phyloP scores from a whole-genome alignment of 2,888 invertebrate genomes.

The Euplagia quadripunctaria region DNA sequence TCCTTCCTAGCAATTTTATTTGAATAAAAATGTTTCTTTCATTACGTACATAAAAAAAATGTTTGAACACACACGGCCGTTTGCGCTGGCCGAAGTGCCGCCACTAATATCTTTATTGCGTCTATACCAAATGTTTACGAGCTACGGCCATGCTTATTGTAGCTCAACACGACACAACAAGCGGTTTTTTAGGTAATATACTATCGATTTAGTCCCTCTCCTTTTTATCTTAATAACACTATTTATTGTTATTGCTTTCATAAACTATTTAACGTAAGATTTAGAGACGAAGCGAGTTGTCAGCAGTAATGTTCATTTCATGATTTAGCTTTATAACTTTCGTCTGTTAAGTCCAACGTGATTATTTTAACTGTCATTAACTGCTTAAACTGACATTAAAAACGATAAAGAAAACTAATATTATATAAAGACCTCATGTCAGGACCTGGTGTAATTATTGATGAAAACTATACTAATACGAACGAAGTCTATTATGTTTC shows the following conservation, averaged over 20 bases:
- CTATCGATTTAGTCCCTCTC: slow-evolving; percentile 47
- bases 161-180: slow-evolving; percentile 61
- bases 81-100: slow-evolving; percentile 53
- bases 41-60: slow-evolving; percentile 59
- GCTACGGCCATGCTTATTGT: slow-evolving; percentile 64
- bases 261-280: slow-evolving; percentile 52
- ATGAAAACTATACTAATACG: too few relatives aligned
- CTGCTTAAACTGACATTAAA: too few relatives aligned
- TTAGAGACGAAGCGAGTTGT: slow-evolving; percentile 41
- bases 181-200: slow-evolving; percentile 46
- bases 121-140: slow-evolving; percentile 72
- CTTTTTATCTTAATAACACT: slow-evolving; percentile 54
- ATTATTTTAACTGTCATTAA: too few relatives aligned
- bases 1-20: slow-evolving; percentile 50
- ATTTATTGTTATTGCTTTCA: slow-evolving; percentile 58
- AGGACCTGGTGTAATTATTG: too few relatives aligned
- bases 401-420: too few relatives aligned
- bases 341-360: too few relatives aligned
- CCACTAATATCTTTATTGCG: slow-evolving; percentile 75
- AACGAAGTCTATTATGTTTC: too few relatives aligned
- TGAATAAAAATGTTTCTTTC: slow-evolving; percentile 58
- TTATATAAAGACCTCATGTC: too few relatives aligned
- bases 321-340: slow-evolving; percentile 35
- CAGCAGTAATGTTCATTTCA: slow-evolving; percentile 26
- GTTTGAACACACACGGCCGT: slow-evolving; percentile 54